phyloP scores from a whole-genome alignment of 1,140 invertebrate genomes.

The Alviniconcha marisindica region DNA sequence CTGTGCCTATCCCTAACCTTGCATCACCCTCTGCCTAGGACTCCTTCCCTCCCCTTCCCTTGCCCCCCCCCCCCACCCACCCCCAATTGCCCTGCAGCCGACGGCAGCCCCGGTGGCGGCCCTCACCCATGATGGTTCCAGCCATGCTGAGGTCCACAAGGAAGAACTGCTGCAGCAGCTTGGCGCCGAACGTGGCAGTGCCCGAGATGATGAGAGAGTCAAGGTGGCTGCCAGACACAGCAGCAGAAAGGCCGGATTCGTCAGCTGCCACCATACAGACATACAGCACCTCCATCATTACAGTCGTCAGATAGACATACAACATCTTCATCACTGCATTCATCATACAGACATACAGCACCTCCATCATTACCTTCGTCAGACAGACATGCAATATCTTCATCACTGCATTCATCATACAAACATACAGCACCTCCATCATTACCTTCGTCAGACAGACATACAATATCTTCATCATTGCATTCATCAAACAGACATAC shows the following conservation, averaged over 20 bases:
- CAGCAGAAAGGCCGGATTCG: conserved; percentile 45
- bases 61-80: conserved; percentile 64
- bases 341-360: too few relatives aligned
- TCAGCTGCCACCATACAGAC: conserved; percentile 35
- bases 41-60: too few relatives aligned
- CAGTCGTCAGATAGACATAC: not conserved
- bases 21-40: too few relatives aligned
- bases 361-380: not conserved
- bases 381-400: not conserved
- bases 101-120: conserved; percentile 58
- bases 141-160: conserved; percentile 38
- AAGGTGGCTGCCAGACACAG: conserved; percentile 37
- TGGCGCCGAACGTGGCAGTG: conserved; percentile 48
- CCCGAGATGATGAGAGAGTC: conserved; percentile 46
- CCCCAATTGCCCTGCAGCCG: too few relatives aligned
- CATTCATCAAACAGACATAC: too few relatives aligned
- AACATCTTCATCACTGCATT: not conserved
- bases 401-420: too few relatives aligned
- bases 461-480: too few relatives aligned
- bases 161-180: conserved; percentile 48
- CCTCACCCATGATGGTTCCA: conserved; percentile 34
- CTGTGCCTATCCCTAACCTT: too few relatives aligned
- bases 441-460: too few relatives aligned
- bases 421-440: too few relatives aligned
- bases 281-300: too few relatives aligned